Conservation (phyloP, 2,113 vertebrate species). For the Pedetes capensis region DNA sequence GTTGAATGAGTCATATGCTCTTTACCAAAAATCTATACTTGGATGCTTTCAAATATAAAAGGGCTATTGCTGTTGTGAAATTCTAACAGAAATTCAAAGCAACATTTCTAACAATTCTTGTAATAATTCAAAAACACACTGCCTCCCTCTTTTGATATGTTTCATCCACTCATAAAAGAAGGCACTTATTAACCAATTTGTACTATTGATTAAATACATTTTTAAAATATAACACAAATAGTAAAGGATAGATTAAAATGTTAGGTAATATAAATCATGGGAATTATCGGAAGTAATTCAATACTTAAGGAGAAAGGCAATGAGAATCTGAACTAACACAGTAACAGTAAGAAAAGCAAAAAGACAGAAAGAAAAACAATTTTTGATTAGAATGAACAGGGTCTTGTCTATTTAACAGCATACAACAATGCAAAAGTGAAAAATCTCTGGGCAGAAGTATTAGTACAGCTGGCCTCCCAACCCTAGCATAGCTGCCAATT, state of each 20-base stretch:
- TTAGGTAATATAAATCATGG: neutral
- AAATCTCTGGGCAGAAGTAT: neutral
- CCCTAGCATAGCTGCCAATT: neutral
- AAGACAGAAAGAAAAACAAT: neutral
- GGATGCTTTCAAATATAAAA: neutral
- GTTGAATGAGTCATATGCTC: neutral
- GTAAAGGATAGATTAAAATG: neutral
- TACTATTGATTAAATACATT: neutral
- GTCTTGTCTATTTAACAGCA: neutral
- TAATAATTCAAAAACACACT: neutral
- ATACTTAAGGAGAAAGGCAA: neutral
- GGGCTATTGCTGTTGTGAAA: neutral
- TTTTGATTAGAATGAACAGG: neutral
- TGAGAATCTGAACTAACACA: neutral
- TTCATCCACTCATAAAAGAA: neutral
- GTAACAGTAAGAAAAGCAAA: neutral
- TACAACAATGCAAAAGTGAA: neutral
- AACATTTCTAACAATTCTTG: neutral
- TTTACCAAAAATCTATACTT: slow-evolving; percentile 39
- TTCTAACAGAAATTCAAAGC: neutral
- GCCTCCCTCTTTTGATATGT: neutral
- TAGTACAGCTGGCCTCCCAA: neutral
- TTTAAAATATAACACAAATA: neutral
- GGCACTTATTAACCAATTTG: neutral
- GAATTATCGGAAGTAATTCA: neutral